Evolutionary conservation across 2,113 vertebrate genomes (phyloP).

Genomic region (Xenopus laevis): DNA sequence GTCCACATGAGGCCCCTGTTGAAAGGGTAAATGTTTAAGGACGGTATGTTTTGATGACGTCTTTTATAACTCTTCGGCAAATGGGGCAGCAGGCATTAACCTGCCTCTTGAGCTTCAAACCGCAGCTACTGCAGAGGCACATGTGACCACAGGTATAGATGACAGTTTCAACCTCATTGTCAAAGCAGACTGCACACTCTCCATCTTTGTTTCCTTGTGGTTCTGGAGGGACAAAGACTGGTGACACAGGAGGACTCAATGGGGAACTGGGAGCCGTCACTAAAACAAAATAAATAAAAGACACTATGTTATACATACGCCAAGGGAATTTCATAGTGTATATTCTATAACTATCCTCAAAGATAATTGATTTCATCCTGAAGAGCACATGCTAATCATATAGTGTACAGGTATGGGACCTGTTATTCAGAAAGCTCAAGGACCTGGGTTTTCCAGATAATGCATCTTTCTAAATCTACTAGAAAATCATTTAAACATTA

Average conservation of each 20-base stretch:
- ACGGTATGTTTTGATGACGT: conserved; percentile 96
- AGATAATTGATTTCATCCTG: too few relatives aligned
- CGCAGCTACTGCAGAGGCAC: conserved; percentile 94
- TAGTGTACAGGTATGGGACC: too few relatives aligned
- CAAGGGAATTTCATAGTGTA: neutral
- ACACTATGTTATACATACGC: neutral
- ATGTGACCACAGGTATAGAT: conserved; percentile 99
- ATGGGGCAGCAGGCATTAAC: conserved; percentile 93
- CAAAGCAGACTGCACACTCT: conserved; percentile 95
- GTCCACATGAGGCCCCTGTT: neutral
- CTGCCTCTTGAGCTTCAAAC: conserved; percentile 91
- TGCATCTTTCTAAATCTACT: too few relatives aligned
- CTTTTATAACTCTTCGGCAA: conserved; percentile 93
- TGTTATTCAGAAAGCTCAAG: too few relatives aligned
- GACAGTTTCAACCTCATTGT: conserved; percentile 94
- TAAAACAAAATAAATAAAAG: conserved; percentile 48
- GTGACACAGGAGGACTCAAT: conserved; percentile 85
- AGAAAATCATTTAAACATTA: too few relatives aligned
- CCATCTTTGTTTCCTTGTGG: conserved; percentile 76
- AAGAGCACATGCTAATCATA: too few relatives aligned
- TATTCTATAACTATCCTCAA: too few relatives aligned
- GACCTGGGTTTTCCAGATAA: too few relatives aligned
- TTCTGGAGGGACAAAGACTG: conserved; percentile 70
- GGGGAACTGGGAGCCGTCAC: conserved; percentile 97
- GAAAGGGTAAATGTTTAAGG: conserved; percentile 65